A percentile compares a stretch with the other conserved stretches of the same genome.
Conservation (phyloP, 2,113 vertebrate genomes). For the Scophthalmus maximus region DNA sequence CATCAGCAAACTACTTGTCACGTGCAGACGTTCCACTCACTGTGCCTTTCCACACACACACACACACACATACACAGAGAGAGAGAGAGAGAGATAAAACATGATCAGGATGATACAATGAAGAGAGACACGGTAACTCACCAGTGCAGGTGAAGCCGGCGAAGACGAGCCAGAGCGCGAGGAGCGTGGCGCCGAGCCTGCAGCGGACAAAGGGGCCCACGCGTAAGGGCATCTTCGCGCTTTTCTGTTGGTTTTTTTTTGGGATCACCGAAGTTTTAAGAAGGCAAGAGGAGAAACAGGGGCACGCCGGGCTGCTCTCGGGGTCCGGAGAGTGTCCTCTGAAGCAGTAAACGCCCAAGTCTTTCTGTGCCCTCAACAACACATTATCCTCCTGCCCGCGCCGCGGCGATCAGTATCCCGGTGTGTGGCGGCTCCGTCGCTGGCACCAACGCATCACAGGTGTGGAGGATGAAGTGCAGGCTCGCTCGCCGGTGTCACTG, state of each 20-base stretch:
- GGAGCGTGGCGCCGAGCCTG: conserved; percentile 71
- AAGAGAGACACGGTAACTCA: conserved; percentile 72
- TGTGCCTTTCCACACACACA: not conserved
- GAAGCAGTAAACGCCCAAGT: conserved; percentile 66
- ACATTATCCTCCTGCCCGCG: conserved; percentile 72
- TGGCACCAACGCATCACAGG: conserved; percentile 85
- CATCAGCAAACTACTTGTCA: conserved; percentile 36
- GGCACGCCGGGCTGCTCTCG: conserved; percentile 16
- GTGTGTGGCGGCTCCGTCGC: conserved; percentile 78
- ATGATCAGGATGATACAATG: too few species aligned
- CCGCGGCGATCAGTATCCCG: conserved; percentile 73
- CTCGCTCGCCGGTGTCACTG: conserved; percentile 37
- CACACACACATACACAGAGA: not conserved
- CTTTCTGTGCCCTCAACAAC: conserved; percentile 75
- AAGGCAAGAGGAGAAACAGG: conserved; percentile 40
- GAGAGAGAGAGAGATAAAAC: too few species aligned
- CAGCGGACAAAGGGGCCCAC: conserved; percentile 82
- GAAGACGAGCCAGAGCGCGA: conserved; percentile 70
- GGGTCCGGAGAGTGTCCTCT: conserved; percentile 65
- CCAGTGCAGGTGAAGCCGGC: conserved; percentile 80
- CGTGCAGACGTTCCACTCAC: not conserved
- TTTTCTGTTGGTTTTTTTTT: not conserved
- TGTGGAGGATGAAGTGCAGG: conserved; percentile 78
- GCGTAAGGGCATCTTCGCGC: conserved; percentile 76
- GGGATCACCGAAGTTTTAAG: conserved; percentile 66